These are phyloP conservation scores for Sparus aurata DNA, from an alignment of 2,797 vertebrate species.

Conservation along the genomic window DNA sequence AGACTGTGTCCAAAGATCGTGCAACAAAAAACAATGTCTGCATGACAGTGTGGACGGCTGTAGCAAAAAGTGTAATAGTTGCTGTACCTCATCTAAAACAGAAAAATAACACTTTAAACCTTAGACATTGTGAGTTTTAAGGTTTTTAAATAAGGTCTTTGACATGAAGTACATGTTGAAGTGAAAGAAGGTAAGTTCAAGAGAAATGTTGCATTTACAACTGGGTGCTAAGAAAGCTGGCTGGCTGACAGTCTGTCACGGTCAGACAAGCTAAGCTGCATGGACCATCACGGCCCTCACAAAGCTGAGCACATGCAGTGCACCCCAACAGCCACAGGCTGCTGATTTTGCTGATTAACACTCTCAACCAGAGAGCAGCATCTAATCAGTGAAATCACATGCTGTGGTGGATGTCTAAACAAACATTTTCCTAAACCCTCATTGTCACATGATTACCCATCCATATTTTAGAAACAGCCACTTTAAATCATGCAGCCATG, in stretches of 20 bases:
- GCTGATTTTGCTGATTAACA: constrained; percentile 53
- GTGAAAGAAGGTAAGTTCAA: background rate
- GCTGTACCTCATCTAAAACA: background rate
- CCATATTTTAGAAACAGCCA: constrained; percentile 34
- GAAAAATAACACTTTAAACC: background rate
- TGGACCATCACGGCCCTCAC: constrained; percentile 14
- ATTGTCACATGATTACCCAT: constrained; percentile 47
- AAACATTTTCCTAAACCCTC: constrained; percentile 29
- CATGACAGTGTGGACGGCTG: background rate
- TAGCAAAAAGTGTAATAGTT: background rate
- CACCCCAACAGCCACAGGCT: constrained; percentile 35
- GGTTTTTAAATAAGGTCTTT: constrained; percentile 1
- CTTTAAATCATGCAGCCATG: constrained; percentile 60
- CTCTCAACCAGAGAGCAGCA: constrained; percentile 18
- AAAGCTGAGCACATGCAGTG: constrained; percentile 31
- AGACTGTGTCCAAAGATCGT: background rate
- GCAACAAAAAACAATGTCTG: background rate
- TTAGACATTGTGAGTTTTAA: too few relatives aligned
- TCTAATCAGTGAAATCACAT: constrained; percentile 59
- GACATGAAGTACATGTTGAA: constrained; percentile 4
- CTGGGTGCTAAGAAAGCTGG: constrained; percentile 32
- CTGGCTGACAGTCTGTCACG: constrained; percentile 41
- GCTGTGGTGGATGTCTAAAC: constrained; percentile 37
- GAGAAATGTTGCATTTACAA: constrained; percentile 13
- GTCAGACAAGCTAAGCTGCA: constrained; percentile 39